A percentile compares a stretch with the other conserved stretches of the same genome.
These are phyloP conservation scores for Actinia tenebrosa DNA, from an alignment of 64 coral and sea anemone genomes.

Conservation along the genomic window DNA sequence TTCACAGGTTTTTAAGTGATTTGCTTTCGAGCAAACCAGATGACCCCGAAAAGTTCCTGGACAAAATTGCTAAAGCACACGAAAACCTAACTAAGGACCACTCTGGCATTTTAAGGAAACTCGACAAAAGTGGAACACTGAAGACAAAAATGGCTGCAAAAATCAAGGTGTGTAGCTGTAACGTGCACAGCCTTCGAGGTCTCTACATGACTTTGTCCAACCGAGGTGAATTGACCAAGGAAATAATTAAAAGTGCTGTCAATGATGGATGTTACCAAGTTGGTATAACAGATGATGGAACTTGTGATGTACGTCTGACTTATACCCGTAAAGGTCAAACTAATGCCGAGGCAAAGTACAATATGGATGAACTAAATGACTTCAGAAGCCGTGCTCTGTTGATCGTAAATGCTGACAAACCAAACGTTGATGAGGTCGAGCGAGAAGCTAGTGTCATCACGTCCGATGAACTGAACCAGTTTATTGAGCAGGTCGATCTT, in stretches of 20 bases:
- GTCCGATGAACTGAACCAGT: constrained; percentile 26
- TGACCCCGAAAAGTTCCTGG: constrained; percentile 45
- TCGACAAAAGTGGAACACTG: neutral
- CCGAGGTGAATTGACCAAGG: constrained; percentile 90
- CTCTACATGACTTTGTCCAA: constrained; percentile 80
- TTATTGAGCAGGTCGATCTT: constrained; percentile 62
- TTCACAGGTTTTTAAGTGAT: constrained; percentile 66
- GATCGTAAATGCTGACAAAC: constrained; percentile 63
- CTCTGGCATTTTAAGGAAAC: neutral
- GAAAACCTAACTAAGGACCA: neutral
- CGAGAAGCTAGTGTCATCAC: neutral
- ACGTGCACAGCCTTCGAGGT: constrained; percentile 80
- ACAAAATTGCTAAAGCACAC: constrained; percentile 5
- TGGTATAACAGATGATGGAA: constrained; percentile 1
- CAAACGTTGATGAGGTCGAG: constrained; percentile 2
- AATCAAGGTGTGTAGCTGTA: constrained; percentile 57
- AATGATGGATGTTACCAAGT: constrained; percentile 55
- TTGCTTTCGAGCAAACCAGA: constrained; percentile 22
- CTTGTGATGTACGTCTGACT: constrained; percentile 38
- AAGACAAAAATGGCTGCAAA: constrained; percentile 75
- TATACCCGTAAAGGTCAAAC: neutral
- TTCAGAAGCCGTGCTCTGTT: constrained; percentile 79
- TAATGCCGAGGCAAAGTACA: constrained; percentile 7
- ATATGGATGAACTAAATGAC: constrained; percentile 66
- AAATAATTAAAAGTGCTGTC: constrained; percentile 84